Evolutionary conservation across 23 tunicate species (phyloP).

Genomic region (Trididemnum clinides): DNA sequence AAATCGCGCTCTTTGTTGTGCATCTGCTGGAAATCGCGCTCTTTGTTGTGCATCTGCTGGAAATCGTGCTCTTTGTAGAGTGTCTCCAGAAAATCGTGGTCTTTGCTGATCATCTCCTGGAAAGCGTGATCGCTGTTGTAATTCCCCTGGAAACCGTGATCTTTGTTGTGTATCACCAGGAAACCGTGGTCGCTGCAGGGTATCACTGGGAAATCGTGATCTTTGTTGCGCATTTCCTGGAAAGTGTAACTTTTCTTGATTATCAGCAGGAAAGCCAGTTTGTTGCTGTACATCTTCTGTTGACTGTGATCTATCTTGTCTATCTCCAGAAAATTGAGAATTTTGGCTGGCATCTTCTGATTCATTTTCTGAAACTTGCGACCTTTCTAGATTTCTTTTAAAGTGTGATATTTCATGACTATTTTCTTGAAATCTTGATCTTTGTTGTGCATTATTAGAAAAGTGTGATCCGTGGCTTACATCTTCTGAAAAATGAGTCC

Average conservation of each 20-base stretch:
- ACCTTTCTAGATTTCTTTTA: no score
- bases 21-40: not conserved
- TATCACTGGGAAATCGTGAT: not conserved
- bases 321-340: no score
- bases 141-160: slow-evolving; percentile 1
- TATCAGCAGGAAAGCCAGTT: slow-evolving; percentile 6
- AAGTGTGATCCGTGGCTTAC: no score
- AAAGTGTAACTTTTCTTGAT: not conserved
- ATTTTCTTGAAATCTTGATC: not conserved
- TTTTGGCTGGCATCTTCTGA: no score
- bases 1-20: not conserved
- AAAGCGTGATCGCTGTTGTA: not conserved
- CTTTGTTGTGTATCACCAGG: slow-evolving; percentile 3
- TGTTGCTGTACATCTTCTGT: no score
- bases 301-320: no score
- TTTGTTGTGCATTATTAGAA: not conserved
- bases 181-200: not conserved
- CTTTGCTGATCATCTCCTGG: slow-evolving; percentile 8
- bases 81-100: not conserved
- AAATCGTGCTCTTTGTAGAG: slow-evolving; percentile 5
- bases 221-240: not conserved
- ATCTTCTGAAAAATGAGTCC: no score
- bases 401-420: not conserved
- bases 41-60: not conserved
- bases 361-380: no score